These are phyloP conservation scores for Oxystoma pomonae DNA, from an alignment of 2,888 invertebrate species.

Conservation along the genomic window DNA sequence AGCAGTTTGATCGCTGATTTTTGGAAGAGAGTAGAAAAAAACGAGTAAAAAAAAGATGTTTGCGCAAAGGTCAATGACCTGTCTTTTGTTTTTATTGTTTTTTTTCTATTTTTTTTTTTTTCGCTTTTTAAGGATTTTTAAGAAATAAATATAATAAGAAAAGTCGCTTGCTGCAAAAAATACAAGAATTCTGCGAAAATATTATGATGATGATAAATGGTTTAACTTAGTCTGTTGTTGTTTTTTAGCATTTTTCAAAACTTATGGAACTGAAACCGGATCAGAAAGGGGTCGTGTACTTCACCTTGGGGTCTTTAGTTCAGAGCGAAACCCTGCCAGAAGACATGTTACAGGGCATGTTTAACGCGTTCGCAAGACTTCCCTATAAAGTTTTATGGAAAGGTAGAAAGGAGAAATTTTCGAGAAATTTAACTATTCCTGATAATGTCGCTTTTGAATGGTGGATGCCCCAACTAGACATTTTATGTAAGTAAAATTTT, in stretches of 20 bases:
- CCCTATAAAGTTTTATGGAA: constrained; percentile 56
- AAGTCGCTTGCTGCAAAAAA: too few relatives aligned
- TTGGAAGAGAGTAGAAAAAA: too few relatives aligned
- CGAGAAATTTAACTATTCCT: constrained; percentile 45
- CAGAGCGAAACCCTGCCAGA: constrained; percentile 53
- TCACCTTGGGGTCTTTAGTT: constrained; percentile 59
- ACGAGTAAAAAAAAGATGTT: too few relatives aligned
- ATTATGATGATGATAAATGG: too few relatives aligned
- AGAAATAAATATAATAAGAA: too few relatives aligned
- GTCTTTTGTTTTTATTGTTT: too few relatives aligned
- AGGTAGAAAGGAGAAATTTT: constrained; percentile 50
- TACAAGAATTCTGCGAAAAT: too few relatives aligned
- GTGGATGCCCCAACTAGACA: constrained; percentile 56
- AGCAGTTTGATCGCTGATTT: too few relatives aligned
- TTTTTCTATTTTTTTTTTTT: too few relatives aligned
- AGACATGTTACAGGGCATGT: constrained; percentile 49
- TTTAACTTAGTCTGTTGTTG: background rate
- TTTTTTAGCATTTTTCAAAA: constrained; percentile 10
- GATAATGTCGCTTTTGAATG: constrained; percentile 52
- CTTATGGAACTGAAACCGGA: constrained; percentile 12
- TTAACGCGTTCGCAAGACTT: constrained; percentile 51
- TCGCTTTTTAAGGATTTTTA: too few relatives aligned
- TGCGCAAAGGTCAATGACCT: too few relatives aligned
- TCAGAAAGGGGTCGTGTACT: constrained; percentile 50
- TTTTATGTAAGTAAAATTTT: constrained; percentile 51